Percentiles rank a stretch among this genome's conserved stretches.
These are phyloP conservation scores for Zingel zingel DNA, from an alignment of 2,113 vertebrate species.

Conservation along the genomic window DNA sequence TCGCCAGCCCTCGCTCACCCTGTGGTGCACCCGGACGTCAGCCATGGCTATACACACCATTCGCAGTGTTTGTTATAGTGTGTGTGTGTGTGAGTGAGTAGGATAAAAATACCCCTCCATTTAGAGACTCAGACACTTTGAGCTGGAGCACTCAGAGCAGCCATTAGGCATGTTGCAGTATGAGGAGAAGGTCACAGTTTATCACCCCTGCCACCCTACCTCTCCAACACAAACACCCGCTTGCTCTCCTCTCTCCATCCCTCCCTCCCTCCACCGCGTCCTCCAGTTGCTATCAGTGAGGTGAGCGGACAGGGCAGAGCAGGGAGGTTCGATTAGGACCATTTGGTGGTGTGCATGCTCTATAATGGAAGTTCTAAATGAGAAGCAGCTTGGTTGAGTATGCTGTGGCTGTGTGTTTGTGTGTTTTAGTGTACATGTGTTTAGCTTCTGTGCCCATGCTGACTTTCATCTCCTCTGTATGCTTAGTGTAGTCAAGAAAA, in stretches of 20 bases:
- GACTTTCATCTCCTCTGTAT: conserved; percentile 25
- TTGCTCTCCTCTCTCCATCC: conserved; percentile 32
- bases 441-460: conserved; percentile 38
- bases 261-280: conserved; percentile 41
- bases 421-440: conserved; percentile 49
- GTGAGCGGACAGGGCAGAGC: conserved; percentile 57
- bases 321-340: conserved; percentile 62
- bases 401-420: conserved; percentile 41
- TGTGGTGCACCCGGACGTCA: conserved; percentile 72
- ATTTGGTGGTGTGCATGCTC: conserved; percentile 57
- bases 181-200: conserved; percentile 83
- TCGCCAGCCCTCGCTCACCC: conserved; percentile 78
- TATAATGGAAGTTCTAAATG: conserved; percentile 83
- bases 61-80: conserved; percentile 56
- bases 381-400: conserved; percentile 83
- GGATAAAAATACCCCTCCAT: conserved; percentile 83
- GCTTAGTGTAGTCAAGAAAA: conserved; percentile 16
- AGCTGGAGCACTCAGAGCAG: conserved; percentile 71
- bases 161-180: conserved; percentile 79
- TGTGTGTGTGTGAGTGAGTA: conserved; percentile 43
- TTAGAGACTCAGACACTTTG: conserved; percentile 81
- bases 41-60: conserved; percentile 43
- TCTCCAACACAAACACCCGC: conserved; percentile 76
- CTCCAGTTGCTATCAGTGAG: conserved; percentile 59
- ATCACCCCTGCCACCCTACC: conserved; percentile 76